Percentiles rank a stretch among this genome's conserved stretches.
These are phyloP conservation scores for Platerodrilus igneus DNA, from an alignment of 2,888 invertebrate species.

Conservation along the genomic window DNA sequence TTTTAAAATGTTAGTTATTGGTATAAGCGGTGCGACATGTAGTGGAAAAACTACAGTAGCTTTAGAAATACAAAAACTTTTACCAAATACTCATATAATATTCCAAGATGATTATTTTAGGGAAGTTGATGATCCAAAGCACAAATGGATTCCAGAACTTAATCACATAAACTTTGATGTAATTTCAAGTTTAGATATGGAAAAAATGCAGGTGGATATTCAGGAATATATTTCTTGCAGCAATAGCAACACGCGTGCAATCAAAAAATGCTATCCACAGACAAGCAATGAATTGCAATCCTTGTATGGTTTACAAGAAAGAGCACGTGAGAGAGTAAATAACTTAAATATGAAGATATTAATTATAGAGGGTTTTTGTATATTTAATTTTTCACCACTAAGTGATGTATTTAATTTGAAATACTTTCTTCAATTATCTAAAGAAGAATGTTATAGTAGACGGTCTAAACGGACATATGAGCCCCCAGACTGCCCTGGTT, in stretches of 20 bases:
- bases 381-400: conserved; percentile 66
- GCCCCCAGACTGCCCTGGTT: conserved; percentile 82
- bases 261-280: no score
- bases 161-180: conserved; percentile 75
- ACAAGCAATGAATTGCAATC: no score
- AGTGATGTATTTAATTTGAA: conserved; percentile 64
- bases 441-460: conserved; percentile 62
- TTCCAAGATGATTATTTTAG: conserved; percentile 76
- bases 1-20: conserved; percentile 57
- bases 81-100: conserved; percentile 50
- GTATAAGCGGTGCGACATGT: conserved; percentile 76
- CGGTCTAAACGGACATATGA: conserved; percentile 65
- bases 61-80: conserved; percentile 48
- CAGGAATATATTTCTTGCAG: conserved; percentile 45
- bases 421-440: conserved; percentile 68
- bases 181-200: conserved; percentile 67
- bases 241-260: no score
- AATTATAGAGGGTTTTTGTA: conserved; percentile 72
- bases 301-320: no score
- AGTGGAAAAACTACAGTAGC: conserved; percentile 79
- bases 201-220: conserved; percentile 61
- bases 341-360: conserved; percentile 52
- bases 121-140: conserved; percentile 60
- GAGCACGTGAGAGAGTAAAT: no score
- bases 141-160: conserved; percentile 59